A percentile compares a stretch with the other conserved stretches of the same genome.
Evolutionary conservation across 2,888 invertebrate species (phyloP).

Genomic region (Bombylius discolor): DNA sequence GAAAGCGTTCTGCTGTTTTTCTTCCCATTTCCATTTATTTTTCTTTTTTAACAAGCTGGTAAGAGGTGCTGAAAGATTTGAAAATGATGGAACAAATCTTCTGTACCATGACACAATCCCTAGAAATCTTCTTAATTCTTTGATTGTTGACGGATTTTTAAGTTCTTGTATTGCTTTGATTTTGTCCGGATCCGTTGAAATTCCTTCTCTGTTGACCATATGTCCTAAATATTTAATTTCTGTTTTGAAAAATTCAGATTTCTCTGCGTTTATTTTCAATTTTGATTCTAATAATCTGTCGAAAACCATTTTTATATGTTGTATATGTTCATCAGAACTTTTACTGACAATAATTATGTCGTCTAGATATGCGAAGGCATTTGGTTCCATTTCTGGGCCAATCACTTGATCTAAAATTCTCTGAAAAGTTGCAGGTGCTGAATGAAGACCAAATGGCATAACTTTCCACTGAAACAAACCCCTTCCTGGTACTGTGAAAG

Average conservation of each 20-base stretch:
- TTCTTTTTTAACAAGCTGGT: background rate
- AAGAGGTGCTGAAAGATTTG: background rate
- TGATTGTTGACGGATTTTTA: background rate
- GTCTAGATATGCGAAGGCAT: slow-evolving; percentile 5
- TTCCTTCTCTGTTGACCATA: background rate
- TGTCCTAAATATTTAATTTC: slow-evolving; percentile 4
- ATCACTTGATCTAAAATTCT: background rate
- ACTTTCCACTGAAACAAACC: background rate
- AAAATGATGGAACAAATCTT: slow-evolving; percentile 1
- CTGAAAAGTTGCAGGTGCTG: slow-evolving; percentile 6
- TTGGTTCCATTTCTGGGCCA: background rate
- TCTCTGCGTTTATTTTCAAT: background rate
- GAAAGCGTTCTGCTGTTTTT: background rate
- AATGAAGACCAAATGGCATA: background rate
- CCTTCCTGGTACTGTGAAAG: slow-evolving; percentile 1
- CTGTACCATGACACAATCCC: background rate
- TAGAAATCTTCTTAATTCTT: too few species aligned
- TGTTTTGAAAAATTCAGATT: background rate
- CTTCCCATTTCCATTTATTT: background rate
- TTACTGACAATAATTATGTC: slow-evolving; percentile 2
- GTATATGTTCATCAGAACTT: slow-evolving; percentile 1
- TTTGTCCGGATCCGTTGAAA: slow-evolving; percentile 1
- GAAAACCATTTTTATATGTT: slow-evolving; percentile 1
- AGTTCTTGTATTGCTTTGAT: background rate
- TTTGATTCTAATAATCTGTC: background rate